These are phyloP conservation scores for Thamnophis sirtalis DNA, from an alignment of 2,113 vertebrate genomes.

Conservation along the genomic window DNA sequence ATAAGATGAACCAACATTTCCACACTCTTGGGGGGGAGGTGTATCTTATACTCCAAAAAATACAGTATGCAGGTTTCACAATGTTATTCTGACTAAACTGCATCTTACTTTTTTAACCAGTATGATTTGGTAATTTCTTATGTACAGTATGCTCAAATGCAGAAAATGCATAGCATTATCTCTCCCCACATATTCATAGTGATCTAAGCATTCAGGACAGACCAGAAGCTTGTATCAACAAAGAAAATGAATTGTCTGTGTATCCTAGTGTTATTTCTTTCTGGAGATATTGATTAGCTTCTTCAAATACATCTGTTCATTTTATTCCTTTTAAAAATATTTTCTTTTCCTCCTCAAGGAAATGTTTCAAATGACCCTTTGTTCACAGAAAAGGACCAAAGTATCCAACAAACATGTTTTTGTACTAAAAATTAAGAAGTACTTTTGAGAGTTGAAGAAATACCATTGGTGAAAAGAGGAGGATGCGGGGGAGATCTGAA, in stretches of 20 bases:
- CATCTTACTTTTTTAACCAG: neutral
- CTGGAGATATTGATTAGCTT: neutral
- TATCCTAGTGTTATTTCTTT: neutral
- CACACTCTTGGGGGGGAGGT: too few species aligned
- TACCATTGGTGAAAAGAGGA: too few species aligned
- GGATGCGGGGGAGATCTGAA: too few species aligned
- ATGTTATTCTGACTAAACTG: neutral
- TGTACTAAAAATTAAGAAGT: neutral
- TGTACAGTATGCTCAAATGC: neutral
- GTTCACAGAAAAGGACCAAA: neutral
- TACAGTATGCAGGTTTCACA: neutral
- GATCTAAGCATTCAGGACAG: neutral
- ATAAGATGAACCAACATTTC: too few species aligned
- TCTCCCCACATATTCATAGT: neutral
- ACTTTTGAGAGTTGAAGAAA: neutral
- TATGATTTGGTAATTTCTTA: neutral
- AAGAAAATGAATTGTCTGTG: neutral
- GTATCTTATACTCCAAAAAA: too few species aligned
- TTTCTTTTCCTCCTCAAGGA: neutral
- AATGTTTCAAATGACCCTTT: neutral
- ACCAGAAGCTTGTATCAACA: neutral
- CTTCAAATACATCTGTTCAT: neutral
- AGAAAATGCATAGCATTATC: neutral
- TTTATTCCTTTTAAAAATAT: conserved; percentile 8
- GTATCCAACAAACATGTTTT: neutral